Conservation (phyloP, 2,113 vertebrate genomes). For the Coturnix japonica region DNA sequence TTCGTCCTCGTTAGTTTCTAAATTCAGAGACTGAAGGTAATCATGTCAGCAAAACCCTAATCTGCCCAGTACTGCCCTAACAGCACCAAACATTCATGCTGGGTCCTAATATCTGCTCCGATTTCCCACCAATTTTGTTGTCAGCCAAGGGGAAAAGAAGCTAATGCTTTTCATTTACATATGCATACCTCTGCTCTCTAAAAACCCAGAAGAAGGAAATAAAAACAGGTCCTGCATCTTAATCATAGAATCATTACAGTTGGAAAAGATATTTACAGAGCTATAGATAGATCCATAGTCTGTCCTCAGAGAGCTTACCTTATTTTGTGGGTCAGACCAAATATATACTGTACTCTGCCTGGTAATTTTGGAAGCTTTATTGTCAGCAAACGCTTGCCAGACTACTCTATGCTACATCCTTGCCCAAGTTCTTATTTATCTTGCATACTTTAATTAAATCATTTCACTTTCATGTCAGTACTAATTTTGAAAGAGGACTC, state of each 20-base stretch:
- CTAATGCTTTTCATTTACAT: rapidly evolving
- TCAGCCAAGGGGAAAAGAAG: background rate
- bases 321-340: background rate
- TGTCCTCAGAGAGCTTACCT: background rate
- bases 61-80: too few species aligned
- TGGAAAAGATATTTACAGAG: background rate
- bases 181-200: background rate
- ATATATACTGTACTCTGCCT: background rate
- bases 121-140: background rate
- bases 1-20: background rate
- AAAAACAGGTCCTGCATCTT: background rate
- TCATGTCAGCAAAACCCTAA: rapidly evolving
- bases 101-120: background rate
- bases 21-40: background rate
- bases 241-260: background rate
- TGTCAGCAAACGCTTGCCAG: conserved; percentile 43
- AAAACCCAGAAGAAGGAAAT: background rate
- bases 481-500: conserved; percentile 75
- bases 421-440: conserved; percentile 58
- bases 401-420: conserved; percentile 2
- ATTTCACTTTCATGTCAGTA: conserved; percentile 66
- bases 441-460: conserved; percentile 75
- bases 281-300: background rate
- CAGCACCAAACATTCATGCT: background rate
- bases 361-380: conserved; percentile 4